phyloP scores from a whole-genome alignment of 1,140 invertebrate species.

The Neodiprion pinetum region DNA sequence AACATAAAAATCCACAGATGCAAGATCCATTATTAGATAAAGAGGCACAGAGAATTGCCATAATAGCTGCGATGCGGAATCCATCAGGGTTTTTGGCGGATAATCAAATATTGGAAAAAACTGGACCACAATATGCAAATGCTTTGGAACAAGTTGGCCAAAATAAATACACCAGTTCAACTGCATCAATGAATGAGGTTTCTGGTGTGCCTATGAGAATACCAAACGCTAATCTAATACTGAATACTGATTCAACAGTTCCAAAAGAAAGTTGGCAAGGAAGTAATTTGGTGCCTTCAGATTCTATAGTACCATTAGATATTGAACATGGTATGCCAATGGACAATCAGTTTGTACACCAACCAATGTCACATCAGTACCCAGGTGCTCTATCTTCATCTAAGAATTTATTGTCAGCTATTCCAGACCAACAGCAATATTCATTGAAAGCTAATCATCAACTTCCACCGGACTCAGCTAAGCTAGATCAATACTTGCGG shows the following conservation, averaged over 20 bases:
- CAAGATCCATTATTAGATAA: slow-evolving; percentile 9
- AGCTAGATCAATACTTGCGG: background rate
- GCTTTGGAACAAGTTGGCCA: background rate
- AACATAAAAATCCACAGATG: background rate
- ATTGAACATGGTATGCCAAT: background rate
- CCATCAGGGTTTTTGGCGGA: background rate
- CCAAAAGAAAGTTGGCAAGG: background rate
- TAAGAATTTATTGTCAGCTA: background rate
- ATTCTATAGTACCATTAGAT: background rate
- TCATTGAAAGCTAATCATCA: background rate
- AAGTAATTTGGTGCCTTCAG: background rate
- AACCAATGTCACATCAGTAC: background rate
- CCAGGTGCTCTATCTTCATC: background rate
- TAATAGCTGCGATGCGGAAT: slow-evolving; percentile 20
- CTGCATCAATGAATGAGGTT: background rate
- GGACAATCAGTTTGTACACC: background rate
- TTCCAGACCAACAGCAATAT: background rate
- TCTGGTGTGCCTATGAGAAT: background rate
- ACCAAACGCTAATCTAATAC: background rate
- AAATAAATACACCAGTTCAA: background rate
- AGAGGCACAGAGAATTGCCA: slow-evolving; percentile 16
- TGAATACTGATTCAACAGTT: background rate
- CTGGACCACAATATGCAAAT: background rate
- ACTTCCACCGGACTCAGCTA: background rate
- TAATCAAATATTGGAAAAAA: background rate